Conservation (phyloP, 2,797 vertebrate species). For the Sus cebifrons region DNA sequence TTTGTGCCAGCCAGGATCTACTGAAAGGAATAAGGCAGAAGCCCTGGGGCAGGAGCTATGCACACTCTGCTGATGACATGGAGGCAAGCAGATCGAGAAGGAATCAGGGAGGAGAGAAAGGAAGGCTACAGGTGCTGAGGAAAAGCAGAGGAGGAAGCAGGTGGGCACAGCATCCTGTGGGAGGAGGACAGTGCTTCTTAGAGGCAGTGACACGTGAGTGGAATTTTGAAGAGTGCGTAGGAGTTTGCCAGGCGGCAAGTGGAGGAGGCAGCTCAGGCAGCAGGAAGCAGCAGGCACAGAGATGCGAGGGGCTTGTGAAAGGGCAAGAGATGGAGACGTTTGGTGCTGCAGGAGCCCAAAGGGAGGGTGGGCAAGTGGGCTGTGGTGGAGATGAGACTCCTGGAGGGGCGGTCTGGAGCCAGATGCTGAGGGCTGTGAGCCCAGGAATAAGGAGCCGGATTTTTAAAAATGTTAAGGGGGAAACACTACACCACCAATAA, state of each 20-base stretch:
- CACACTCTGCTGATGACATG: background rate
- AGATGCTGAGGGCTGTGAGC: background rate
- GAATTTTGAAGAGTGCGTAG: conserved; percentile 48
- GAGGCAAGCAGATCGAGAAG: background rate
- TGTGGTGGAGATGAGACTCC: background rate
- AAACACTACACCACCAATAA: background rate
- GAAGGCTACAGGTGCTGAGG: background rate
- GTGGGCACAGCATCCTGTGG: background rate
- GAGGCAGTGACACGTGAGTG: conserved; percentile 11
- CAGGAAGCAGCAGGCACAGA: conserved; percentile 47
- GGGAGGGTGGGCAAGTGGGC: background rate
- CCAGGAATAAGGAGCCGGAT: background rate
- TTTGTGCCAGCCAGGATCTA: background rate
- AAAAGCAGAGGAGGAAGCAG: background rate
- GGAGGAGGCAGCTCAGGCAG: conserved; percentile 33
- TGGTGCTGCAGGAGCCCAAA: background rate
- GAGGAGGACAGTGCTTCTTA: background rate
- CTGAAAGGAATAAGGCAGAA: background rate
- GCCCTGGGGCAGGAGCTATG: background rate
- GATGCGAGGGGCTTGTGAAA: background rate
- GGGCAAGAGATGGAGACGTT: background rate
- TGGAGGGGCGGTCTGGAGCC: background rate
- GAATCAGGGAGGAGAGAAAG: background rate
- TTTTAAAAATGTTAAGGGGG: background rate
- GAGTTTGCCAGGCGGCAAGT: conserved; percentile 62